phyloP scores from a whole-genome alignment of 2,888 invertebrate species.

The Brassicogethes aeneus region DNA sequence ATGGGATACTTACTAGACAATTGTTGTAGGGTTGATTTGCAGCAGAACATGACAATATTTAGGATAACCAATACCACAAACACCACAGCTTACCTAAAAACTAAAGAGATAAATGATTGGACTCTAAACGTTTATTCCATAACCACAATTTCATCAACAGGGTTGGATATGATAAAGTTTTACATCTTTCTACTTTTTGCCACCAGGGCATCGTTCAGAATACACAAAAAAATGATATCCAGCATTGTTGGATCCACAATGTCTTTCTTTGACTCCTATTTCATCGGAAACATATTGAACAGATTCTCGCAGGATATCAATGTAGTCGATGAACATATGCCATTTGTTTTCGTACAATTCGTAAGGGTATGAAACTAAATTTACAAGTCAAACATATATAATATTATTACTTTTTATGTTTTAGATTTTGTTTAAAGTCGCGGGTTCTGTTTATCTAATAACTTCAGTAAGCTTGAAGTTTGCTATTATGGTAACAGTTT shows the following conservation, averaged over 20 bases:
- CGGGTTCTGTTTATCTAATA: slow-evolving; percentile 20
- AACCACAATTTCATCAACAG: slow-evolving; percentile 20
- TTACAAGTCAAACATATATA: too few species aligned
- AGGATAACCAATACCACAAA: slow-evolving; percentile 9
- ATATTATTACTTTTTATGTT: too few species aligned
- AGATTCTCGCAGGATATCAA: slow-evolving; percentile 30
- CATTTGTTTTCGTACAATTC: slow-evolving; percentile 7
- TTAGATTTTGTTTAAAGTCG: slow-evolving; percentile 29
- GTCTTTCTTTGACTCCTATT: slow-evolving; percentile 28
- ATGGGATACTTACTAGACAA: too few species aligned
- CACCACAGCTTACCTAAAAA: slow-evolving; percentile 2
- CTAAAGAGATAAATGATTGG: slow-evolving; percentile 8
- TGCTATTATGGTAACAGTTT: slow-evolving; percentile 16
- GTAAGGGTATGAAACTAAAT: too few species aligned
- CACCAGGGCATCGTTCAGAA: slow-evolving; percentile 22
- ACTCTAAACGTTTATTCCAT: slow-evolving; percentile 24
- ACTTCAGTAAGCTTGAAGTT: slow-evolving; percentile 47
- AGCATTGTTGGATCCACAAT: slow-evolving; percentile 24
- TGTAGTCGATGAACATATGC: slow-evolving; percentile 26
- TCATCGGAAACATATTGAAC: slow-evolving; percentile 31
- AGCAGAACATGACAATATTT: slow-evolving; percentile 15
- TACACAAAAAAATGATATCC: slow-evolving; percentile 27
- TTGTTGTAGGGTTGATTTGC: slow-evolving; percentile 20
- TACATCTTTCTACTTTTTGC: slow-evolving; percentile 21
- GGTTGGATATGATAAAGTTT: slow-evolving; percentile 22